phyloP scores from a whole-genome alignment of 2,888 invertebrate species.

The Cheilosia grossa region DNA sequence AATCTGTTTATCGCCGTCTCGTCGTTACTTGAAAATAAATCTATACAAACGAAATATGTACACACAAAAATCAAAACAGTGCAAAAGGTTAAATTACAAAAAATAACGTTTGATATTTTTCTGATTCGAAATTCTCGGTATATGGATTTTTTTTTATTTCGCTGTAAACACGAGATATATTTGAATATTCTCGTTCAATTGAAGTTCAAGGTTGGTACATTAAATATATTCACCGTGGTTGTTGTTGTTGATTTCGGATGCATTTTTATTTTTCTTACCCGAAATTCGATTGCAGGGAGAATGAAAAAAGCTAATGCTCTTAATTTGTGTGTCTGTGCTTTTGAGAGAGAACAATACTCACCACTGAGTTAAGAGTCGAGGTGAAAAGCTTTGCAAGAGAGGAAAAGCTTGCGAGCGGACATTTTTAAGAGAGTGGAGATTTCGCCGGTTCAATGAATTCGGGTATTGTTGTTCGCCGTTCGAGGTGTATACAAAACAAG shows the following conservation, averaged over 20 bases:
- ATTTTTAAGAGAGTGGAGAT: background rate
- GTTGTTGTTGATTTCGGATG: slow-evolving; percentile 35
- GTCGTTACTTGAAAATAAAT: background rate
- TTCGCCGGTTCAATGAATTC: slow-evolving; percentile 41
- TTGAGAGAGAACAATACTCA: slow-evolving; percentile 33
- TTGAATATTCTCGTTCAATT: slow-evolving; percentile 66
- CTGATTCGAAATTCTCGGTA: slow-evolving; percentile 41
- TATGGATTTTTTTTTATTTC: slow-evolving; percentile 16
- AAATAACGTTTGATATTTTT: slow-evolving; percentile 21
- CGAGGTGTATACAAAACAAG: slow-evolving; percentile 44
- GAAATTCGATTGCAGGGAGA: slow-evolving; percentile 35
- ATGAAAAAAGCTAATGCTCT: background rate
- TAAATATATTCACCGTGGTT: slow-evolving; percentile 27
- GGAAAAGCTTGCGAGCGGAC: background rate
- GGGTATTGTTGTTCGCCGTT: slow-evolving; percentile 8
- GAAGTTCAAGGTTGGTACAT: slow-evolving; percentile 71
- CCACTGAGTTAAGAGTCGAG: slow-evolving; percentile 18
- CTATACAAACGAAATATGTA: background rate
- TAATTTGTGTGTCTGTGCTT: background rate
- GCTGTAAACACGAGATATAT: slow-evolving; percentile 53
- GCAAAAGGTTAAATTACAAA: slow-evolving; percentile 23
- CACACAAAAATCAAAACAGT: slow-evolving; percentile 1
- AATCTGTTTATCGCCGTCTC: slow-evolving; percentile 25
- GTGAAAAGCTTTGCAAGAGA: slow-evolving; percentile 58
- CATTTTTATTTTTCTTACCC: slow-evolving; percentile 35